phyloP scores from a whole-genome alignment of 2,888 invertebrate genomes.

The Ophioninae sp. region DNA sequence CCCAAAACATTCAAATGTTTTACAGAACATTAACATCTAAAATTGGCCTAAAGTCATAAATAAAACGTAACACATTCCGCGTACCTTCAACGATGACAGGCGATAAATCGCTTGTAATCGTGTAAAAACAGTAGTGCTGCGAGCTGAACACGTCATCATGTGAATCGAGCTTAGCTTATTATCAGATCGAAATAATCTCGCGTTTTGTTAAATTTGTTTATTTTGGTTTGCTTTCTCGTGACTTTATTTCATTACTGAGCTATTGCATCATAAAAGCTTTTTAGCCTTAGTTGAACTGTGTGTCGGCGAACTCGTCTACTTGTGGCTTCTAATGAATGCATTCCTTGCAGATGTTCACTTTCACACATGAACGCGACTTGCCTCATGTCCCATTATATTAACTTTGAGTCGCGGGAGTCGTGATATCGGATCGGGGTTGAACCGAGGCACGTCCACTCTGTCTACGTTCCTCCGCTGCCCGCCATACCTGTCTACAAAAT shows the following conservation, averaged over 20 bases:
- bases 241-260: constrained; percentile 50
- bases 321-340: constrained; percentile 42
- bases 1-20: too few species aligned
- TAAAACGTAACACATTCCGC: too few species aligned
- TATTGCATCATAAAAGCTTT: constrained; percentile 14
- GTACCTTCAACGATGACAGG: too few species aligned
- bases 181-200: neutral
- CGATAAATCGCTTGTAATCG: too few species aligned
- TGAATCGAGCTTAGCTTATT: too few species aligned
- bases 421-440: constrained; percentile 35
- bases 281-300: constrained; percentile 18
- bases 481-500: neutral
- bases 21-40: too few species aligned
- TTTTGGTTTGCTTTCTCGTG: constrained; percentile 22
- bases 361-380: constrained; percentile 49
- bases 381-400: constrained; percentile 1
- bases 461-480: constrained; percentile 36
- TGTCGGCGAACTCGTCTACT: constrained; percentile 46
- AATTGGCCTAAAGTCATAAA: too few species aligned
- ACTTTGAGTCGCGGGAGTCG: neutral
- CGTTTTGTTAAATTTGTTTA: neutral
- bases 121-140: too few species aligned
- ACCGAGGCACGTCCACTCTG: constrained; percentile 31
- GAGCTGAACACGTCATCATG: too few species aligned
- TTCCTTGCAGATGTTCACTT: constrained; percentile 56